Conservation (phyloP, 2,888 invertebrate species). For the Scrobipalpa atriplicella region DNA sequence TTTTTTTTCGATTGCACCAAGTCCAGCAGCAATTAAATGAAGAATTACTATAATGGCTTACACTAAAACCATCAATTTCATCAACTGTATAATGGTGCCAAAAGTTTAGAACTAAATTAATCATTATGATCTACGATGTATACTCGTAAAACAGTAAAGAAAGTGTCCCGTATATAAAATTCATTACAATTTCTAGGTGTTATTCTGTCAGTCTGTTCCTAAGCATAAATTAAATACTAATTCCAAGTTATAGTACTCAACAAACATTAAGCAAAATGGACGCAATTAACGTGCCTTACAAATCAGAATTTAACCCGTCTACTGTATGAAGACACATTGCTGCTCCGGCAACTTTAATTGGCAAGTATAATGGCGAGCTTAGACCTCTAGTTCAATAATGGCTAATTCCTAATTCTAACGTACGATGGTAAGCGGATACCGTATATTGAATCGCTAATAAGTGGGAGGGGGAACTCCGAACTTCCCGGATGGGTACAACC, state of each 20-base stretch:
- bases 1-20: no score
- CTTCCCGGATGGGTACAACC: background rate
- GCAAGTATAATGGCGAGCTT: background rate
- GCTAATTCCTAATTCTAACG: constrained; percentile 24
- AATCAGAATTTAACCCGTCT: constrained; percentile 10
- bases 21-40: no score
- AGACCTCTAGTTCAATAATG: constrained; percentile 15
- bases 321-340: constrained; percentile 10
- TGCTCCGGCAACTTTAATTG: constrained; percentile 20
- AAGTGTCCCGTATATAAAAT: background rate
- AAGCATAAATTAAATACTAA: background rate
- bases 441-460: constrained; percentile 21
- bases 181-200: background rate
- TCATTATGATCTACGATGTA: no score
- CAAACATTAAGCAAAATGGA: constrained; percentile 11
- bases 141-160: no score
- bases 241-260: constrained; percentile 14
- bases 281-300: constrained; percentile 14
- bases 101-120: no score
- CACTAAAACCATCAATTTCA: no score
- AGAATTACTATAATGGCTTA: no score
- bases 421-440: constrained; percentile 25
- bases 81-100: no score
- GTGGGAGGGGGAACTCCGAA: constrained; percentile 7
- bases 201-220: background rate